Conservation (phyloP, 2,888 invertebrate species). For the Macaria notata region DNA sequence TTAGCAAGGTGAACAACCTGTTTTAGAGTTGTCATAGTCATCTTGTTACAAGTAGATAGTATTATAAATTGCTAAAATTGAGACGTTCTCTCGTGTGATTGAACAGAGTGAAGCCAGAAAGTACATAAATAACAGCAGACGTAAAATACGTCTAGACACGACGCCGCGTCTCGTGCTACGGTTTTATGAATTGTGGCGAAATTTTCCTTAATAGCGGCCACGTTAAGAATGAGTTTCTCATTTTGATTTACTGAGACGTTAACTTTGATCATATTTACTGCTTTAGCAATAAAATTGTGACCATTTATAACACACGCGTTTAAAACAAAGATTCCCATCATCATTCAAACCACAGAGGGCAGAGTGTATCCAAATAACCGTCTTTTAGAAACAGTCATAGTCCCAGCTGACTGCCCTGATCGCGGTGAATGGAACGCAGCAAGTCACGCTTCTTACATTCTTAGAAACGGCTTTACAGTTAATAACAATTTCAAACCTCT, state of each 20-base stretch:
- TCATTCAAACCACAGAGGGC: neutral
- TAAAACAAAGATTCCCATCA: neutral
- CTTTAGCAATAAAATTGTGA: neutral
- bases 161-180: slow-evolving; percentile 11
- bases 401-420: slow-evolving; percentile 1
- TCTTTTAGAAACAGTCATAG: neutral
- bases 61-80: neutral
- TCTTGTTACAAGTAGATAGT: neutral
- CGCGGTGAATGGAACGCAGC: slow-evolving; percentile 8
- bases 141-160: slow-evolving; percentile 17
- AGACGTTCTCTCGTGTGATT: slow-evolving; percentile 3
- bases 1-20: too few relatives aligned
- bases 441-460: slow-evolving; percentile 14
- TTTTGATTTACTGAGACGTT: slow-evolving; percentile 14
- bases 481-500: neutral
- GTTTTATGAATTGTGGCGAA: slow-evolving; percentile 15
- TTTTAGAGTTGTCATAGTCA: too few relatives aligned
- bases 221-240: slow-evolving; percentile 22
- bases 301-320: slow-evolving; percentile 3
- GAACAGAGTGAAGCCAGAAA: slow-evolving; percentile 1
- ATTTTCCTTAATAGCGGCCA: slow-evolving; percentile 17
- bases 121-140: slow-evolving; percentile 16
- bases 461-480: neutral
- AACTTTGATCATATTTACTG: slow-evolving; percentile 7
- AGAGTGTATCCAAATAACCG: neutral